Percentiles rank a stretch among this genome's conserved stretches.
These are phyloP conservation scores for Oncorhynchus keta DNA, from an alignment of 2,113 vertebrate genomes.

Conservation along the genomic window DNA sequence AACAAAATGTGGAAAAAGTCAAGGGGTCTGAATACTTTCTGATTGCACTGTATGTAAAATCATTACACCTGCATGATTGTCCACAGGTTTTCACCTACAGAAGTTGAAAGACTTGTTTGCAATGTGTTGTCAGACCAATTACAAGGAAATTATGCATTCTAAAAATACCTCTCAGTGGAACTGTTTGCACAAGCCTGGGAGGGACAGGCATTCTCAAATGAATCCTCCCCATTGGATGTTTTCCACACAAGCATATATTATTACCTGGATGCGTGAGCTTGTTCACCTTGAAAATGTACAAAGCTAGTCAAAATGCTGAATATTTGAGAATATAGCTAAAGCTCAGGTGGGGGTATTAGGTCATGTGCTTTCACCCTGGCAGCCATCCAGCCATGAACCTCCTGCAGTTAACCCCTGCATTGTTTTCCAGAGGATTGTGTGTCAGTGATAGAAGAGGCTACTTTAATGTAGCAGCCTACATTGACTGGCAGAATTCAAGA, in stretches of 20 bases:
- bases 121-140: background rate
- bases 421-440: background rate
- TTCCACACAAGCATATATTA: background rate
- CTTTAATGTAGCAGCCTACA: background rate
- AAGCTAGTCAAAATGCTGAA: background rate
- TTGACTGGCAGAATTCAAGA: background rate
- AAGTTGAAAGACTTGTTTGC: background rate
- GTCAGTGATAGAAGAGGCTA: background rate
- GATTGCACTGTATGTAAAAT: too few species aligned
- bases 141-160: background rate
- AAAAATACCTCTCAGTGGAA: constrained; percentile 21
- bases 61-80: too few species aligned
- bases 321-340: background rate
- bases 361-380: background rate
- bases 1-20: too few species aligned
- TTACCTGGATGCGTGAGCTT: background rate
- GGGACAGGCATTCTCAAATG: background rate
- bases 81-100: background rate
- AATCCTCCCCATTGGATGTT: background rate
- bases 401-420: background rate
- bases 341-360: background rate
- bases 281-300: background rate
- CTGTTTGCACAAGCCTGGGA: constrained; percentile 1
- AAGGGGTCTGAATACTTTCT: too few species aligned
- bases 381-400: background rate